These are phyloP conservation scores for Elanoides forficatus DNA, from an alignment of 2,113 vertebrate species.

Conservation along the genomic window DNA sequence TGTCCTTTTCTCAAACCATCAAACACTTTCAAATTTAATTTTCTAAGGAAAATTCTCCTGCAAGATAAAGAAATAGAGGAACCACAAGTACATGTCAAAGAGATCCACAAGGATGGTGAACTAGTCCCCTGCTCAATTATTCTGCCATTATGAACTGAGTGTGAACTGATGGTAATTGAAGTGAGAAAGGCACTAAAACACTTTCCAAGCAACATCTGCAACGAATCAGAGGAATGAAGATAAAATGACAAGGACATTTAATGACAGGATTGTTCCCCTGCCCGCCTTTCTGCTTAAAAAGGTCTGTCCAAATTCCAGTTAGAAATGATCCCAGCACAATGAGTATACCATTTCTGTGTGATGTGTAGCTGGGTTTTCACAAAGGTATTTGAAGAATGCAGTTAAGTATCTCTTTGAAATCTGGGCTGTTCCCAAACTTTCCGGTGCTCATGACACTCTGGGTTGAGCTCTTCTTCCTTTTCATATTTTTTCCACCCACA, in stretches of 20 bases:
- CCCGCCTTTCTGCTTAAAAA: slow-evolving; percentile 58
- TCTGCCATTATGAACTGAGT: slow-evolving; percentile 34
- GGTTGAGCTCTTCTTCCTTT: slow-evolving; percentile 16
- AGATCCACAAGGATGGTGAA: background rate
- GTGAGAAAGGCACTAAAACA: slow-evolving; percentile 24
- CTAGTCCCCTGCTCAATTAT: slow-evolving; percentile 8
- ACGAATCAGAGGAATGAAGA: slow-evolving; percentile 63
- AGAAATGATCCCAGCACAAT: slow-evolving; percentile 45
- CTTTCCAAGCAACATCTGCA: slow-evolving; percentile 65
- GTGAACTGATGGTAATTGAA: slow-evolving; percentile 52
- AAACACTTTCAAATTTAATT: slow-evolving; percentile 8
- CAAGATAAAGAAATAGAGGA: slow-evolving; percentile 11
- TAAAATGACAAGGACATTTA: slow-evolving; percentile 66
- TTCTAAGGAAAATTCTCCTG: background rate
- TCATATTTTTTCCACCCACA: slow-evolving; percentile 8
- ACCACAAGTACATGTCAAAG: slow-evolving; percentile 11
- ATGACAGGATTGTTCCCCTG: slow-evolving; percentile 51
- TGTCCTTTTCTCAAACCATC: background rate
- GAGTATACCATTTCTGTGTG: slow-evolving; percentile 41
- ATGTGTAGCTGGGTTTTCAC: slow-evolving; percentile 14
- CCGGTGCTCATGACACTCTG: background rate
- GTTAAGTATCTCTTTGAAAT: slow-evolving; percentile 63
- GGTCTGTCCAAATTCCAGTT: slow-evolving; percentile 51
- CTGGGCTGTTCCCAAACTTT: slow-evolving; percentile 40
- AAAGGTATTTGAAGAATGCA: slow-evolving; percentile 70